These are phyloP conservation scores for Tetramorium bicarinatum DNA, from an alignment of 2,888 invertebrate species.

Conservation along the genomic window DNA sequence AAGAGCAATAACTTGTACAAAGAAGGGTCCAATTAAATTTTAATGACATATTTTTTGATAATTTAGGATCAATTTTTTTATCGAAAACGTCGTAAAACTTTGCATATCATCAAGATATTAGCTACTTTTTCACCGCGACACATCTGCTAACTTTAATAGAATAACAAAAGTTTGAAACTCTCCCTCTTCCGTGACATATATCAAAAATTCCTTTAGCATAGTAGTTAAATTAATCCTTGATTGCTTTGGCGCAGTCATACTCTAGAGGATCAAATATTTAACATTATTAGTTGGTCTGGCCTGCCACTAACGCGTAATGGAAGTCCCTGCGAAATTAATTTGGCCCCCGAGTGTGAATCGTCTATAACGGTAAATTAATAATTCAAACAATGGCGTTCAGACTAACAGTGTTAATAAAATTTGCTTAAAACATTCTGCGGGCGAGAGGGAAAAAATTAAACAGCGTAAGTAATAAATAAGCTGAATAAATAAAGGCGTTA, in stretches of 20 bases:
- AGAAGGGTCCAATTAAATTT: constrained; percentile 1
- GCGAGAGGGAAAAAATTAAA: neutral
- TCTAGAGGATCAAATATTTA: constrained; percentile 51
- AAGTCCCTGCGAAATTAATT: constrained; percentile 55
- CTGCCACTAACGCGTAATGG: constrained; percentile 55
- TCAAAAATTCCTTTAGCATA: constrained; percentile 48
- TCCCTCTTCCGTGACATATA: constrained; percentile 15
- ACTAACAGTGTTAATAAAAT: constrained; percentile 36
- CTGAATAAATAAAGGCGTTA: neutral
- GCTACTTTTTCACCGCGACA: neutral
- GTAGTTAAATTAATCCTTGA: constrained; percentile 54
- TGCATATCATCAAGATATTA: neutral
- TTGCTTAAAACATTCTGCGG: neutral
- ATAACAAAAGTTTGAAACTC: constrained; percentile 17
- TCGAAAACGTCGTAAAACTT: neutral
- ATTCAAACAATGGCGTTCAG: constrained; percentile 36
- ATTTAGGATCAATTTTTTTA: neutral
- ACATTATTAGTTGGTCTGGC: constrained; percentile 48
- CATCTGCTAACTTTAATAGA: constrained; percentile 33
- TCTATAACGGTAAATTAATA: constrained; percentile 49
- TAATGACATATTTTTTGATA: neutral
- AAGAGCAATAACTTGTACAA: constrained; percentile 3
- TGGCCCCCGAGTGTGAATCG: constrained; percentile 47
- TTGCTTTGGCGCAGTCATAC: constrained; percentile 45
- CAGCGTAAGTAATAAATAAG: constrained; percentile 7